Base-by-base conservation (phyloP, 2,797 vertebrate species). In the Sebastes diaconus region DNA sequence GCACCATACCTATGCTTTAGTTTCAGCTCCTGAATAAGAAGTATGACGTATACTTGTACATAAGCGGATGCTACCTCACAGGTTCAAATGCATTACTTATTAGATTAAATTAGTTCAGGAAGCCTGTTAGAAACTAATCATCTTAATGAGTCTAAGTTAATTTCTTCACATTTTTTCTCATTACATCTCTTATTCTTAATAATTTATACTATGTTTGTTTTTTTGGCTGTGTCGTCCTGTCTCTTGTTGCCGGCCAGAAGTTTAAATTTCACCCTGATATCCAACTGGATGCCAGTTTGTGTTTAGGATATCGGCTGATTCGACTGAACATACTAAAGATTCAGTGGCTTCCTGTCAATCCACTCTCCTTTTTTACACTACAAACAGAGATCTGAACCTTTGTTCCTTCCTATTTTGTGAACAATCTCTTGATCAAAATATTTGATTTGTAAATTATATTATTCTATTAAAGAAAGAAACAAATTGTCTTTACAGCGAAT, bases 221-320 rank as follows among this genome's bases (percentile, higher is more conserved):
- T 72, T 72, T 85, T 84, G 73, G 74, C 67, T 36, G 18, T 61
- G 55, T 59, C 66, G 30, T 76, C 55, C 54, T 11, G 75, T 77
- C 81, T 92, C 83, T 75, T 79, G 84, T 88, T 88, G 72, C 88
- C 83, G 34, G 71, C 70, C 60, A 42, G 25, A 82, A 84, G 88
- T 88, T 90, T 83, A 63, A 61, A 73, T 90, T 90, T 87, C 88
- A 90, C 79, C 46, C 67, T 77, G 46, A 77, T 76, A 67, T 85
- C 69, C 20, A 81, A 50, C 77, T 50, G 29, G 52, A 64, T 72
- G 39, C 13, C 27, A 16, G 42, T 54, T 67, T 52, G 67, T 85
- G 61, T 77, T 54, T 36, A 36, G 34, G 34, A 36, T 36, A 36
- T 36, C 11, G 11, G 34, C 34, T 36, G 34, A 36, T 36, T 12